Evolutionary conservation across 2,888 invertebrate genomes (phyloP).

Genomic region (Meghimatium bilineatum): DNA sequence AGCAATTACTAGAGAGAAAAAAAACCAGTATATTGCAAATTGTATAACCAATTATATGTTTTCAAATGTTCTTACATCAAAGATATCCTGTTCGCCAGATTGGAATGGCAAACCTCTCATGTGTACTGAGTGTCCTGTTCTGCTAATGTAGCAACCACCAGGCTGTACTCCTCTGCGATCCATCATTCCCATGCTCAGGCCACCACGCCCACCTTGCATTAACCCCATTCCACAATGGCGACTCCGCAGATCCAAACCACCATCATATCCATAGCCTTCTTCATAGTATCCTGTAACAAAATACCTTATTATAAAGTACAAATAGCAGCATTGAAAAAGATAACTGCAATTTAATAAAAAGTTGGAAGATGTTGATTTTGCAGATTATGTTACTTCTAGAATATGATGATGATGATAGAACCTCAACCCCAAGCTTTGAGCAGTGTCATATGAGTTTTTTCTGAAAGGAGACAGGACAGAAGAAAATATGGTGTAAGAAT

Average conservation of each 20-base stretch:
- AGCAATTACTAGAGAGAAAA: no score
- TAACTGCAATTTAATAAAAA: no score
- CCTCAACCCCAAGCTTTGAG: no score
- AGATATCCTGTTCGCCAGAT: constrained; percentile 89
- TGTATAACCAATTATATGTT: background rate
- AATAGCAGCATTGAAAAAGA: no score
- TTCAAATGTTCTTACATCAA: constrained; percentile 80
- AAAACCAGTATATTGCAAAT: background rate
- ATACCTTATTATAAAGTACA: background rate
- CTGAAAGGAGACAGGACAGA: no score
- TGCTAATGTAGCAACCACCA: constrained; percentile 69
- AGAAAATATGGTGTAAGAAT: no score
- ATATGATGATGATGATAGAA: no score
- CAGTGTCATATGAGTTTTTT: no score
- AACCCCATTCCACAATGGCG: constrained; percentile 47
- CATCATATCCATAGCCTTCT: constrained; percentile 73
- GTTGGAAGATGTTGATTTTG: no score
- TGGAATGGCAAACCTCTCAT: constrained; percentile 91
- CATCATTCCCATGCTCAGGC: constrained; percentile 42
- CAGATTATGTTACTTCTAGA: no score
- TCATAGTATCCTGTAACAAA: constrained; percentile 73
- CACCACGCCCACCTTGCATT: constrained; percentile 54
- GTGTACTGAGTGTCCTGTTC: constrained; percentile 84
- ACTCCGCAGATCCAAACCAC: constrained; percentile 59
- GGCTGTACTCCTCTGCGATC: constrained; percentile 61